A percentile compares a stretch with the other conserved stretches of the same genome.
Evolutionary conservation across 37 sponge, comb jelly and placozoan species (phyloP).

Genomic region (Haliclona indistincta): DNA sequence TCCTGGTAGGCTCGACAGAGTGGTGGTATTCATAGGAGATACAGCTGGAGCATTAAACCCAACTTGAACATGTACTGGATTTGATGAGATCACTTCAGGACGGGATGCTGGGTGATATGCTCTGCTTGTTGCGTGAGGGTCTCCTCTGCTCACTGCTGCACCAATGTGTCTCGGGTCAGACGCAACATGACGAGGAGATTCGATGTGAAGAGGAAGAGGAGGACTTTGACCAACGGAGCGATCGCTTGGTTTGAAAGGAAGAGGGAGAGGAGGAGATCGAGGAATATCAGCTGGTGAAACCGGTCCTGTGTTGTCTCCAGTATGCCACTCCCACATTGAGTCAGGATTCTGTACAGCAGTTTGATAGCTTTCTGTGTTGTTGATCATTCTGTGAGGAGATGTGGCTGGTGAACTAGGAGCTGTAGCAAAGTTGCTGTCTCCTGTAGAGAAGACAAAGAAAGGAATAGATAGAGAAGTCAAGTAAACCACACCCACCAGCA

Average conservation of each 20-base stretch:
- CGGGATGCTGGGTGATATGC: too few relatives aligned
- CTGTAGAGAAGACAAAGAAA: slow-evolving; percentile 2
- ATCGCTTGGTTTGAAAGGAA: neutral
- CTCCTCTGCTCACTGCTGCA: neutral
- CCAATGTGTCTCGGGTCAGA: neutral
- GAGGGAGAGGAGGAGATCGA: neutral
- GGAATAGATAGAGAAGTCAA: neutral
- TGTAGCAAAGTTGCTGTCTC: slow-evolving; percentile 44
- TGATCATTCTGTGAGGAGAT: neutral
- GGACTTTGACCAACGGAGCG: neutral
- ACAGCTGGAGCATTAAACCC: neutral
- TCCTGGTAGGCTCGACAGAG: slow-evolving; percentile 55
- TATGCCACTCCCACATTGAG: slow-evolving; percentile 8
- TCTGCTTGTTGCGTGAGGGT: neutral
- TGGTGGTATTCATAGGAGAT: slow-evolving; percentile 22
- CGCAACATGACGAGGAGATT: neutral
- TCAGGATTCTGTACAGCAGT: slow-evolving; percentile 5
- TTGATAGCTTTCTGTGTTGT: neutral
- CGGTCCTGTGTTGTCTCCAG: neutral
- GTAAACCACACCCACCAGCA: too few relatives aligned
- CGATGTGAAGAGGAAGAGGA: neutral
- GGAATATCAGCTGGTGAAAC: neutral
- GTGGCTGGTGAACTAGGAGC: slow-evolving; percentile 42
- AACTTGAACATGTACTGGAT: neutral
- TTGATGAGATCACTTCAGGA: neutral